Base-by-base conservation (phyloP, 2,113 vertebrate species). In the Nerophis lumbriciformis region DNA sequence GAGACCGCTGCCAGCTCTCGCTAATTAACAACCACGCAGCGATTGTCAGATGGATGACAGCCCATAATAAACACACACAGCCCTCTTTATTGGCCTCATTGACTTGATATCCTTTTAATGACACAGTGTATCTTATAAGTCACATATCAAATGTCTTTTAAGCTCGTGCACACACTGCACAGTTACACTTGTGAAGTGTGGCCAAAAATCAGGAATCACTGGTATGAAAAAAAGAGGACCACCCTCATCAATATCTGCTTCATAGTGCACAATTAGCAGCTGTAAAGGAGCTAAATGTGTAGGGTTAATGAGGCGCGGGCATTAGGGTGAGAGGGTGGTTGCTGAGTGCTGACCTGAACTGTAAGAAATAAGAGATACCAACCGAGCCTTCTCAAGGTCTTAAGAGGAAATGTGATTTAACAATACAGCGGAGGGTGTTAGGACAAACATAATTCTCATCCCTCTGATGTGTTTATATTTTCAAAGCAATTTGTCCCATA, bases 191-290 rank as follows among this genome's bases (percentile, higher is more conserved):
- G 10, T 42, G 39, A 42, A 12, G 10, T 55, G 57, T 69, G 52
- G 68, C 65, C 74, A 78, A 53, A 77, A 77, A 71, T 61, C 3
- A 3, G 57, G 59, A 71, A 53, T 75, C 79, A 85, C 71, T 70
- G 71, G 68, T 45, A 71, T 75, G 72, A 76, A 80, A 66, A 28
- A 28, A 28, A 28, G 71, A 76, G 72, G 75, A 80, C 78, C 76
- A 68, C 75, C 66, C 76, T 80, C 72, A 66, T 76, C 81, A 76
- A 83, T 81, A 83, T 69, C 69, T 63, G 76, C 75, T 70, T 79
- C 80, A 77, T 78, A 68, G 75, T 74, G 78, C 82, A 75, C 85
- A 84, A 85, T 88, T 85, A 84, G 86, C 73, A 79, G 79, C 76
- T 74, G 76, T 77, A 84, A 85, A 85, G 57, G 72, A 76, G 76